Percentiles rank a stretch among this genome's conserved stretches.
Evolutionary conservation across 1,140 invertebrate species (phyloP).

Genomic region (Megalonaias nervosa): DNA sequence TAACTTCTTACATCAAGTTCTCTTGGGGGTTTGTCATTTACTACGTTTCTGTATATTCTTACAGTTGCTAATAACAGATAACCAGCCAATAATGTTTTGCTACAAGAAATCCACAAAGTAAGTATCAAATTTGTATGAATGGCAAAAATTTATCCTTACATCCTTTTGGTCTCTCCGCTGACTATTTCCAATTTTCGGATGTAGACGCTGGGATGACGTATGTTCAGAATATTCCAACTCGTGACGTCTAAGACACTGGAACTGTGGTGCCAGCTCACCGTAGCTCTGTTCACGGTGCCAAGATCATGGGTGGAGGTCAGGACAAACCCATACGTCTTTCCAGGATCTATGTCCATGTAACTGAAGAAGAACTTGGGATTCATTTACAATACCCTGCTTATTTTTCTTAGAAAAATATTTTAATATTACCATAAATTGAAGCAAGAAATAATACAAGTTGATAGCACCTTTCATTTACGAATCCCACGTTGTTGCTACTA

Average conservation of each 20-base stretch:
- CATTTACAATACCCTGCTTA: no score
- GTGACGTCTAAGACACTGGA: constrained; percentile 33
- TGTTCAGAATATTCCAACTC: constrained; percentile 31
- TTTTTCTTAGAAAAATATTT: no score
- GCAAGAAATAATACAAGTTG: no score
- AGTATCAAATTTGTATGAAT: not conserved
- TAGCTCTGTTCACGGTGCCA: constrained; percentile 28
- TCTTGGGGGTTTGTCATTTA: no score
- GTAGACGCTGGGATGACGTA: constrained; percentile 22
- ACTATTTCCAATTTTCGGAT: constrained; percentile 25
- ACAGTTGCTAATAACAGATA: no score
- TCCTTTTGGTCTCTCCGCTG: constrained; percentile 21
- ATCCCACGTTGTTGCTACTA: no score
- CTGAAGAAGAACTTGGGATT: constrained; percentile 19
- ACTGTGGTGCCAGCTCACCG: constrained; percentile 32
- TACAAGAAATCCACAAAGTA: not conserved
- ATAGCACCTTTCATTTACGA: no score
- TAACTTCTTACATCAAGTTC: no score
- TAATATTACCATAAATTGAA: no score
- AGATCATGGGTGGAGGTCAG: constrained; percentile 33
- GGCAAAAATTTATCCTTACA: not conserved
- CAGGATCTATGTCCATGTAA: constrained; percentile 24
- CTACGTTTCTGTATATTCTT: no score
- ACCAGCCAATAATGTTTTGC: no score
- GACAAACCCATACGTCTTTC: constrained; percentile 37